Percentiles rank a stretch among this genome's conserved stretches.
Conservation (phyloP, 2,113 vertebrate genomes). For the Martes martes region DNA sequence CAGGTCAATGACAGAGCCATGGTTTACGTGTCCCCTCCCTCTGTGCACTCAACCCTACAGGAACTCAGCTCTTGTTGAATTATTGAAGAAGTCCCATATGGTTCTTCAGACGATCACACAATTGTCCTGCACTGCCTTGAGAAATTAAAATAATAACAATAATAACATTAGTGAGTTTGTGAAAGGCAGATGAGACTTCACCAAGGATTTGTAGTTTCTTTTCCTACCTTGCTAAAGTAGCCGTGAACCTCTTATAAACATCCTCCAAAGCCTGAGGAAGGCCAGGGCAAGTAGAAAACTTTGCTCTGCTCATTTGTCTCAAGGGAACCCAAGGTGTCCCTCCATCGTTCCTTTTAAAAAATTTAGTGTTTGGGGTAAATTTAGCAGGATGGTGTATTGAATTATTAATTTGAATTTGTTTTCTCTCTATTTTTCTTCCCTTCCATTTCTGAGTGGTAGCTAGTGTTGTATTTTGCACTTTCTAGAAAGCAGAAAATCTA, state of each 20-base stretch:
- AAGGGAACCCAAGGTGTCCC: background rate
- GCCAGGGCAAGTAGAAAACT: background rate
- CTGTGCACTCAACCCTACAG: background rate
- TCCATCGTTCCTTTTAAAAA: background rate
- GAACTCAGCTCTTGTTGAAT: background rate
- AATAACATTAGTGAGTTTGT: background rate
- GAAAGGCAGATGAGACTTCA: background rate
- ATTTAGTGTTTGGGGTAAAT: background rate
- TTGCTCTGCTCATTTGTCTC: background rate
- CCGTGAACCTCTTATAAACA: background rate
- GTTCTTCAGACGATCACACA: background rate
- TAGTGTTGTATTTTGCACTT: background rate
- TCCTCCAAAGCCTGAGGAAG: background rate
- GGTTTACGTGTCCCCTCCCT: accelerated
- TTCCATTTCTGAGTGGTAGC: background rate
- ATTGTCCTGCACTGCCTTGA: background rate
- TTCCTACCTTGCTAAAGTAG: background rate
- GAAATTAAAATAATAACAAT: background rate
- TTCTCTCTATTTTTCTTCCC: background rate
- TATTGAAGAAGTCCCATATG: background rate
- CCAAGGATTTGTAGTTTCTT: background rate
- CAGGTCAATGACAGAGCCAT: background rate
- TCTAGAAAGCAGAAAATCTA: background rate
- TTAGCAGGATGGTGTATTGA: background rate
- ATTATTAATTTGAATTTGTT: background rate